Percentiles rank a stretch among this genome's conserved stretches.
Evolutionary conservation across 2,888 invertebrate genomes (phyloP).

Genomic region (Nysson spinosus): DNA sequence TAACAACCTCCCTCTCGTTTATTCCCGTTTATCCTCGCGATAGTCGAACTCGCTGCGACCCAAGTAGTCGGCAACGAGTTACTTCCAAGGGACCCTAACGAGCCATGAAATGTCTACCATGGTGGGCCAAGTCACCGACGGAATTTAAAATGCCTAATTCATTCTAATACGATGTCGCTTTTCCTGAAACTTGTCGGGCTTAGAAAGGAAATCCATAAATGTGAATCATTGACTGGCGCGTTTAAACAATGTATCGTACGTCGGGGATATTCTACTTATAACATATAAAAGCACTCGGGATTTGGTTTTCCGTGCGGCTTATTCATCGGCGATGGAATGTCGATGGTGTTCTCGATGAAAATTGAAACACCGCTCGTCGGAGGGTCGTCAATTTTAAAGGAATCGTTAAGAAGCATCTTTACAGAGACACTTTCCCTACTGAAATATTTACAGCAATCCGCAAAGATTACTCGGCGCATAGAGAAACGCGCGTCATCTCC

Average conservation of each 20-base stretch:
- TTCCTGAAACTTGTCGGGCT: not conserved
- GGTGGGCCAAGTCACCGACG: conserved; percentile 15
- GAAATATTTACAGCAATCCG: conserved; percentile 28
- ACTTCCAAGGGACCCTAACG: conserved; percentile 24
- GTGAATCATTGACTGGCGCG: too few species aligned
- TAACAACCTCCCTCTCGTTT: not conserved
- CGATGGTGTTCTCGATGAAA: too few species aligned
- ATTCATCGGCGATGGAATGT: too few species aligned
- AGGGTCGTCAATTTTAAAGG: conserved; percentile 4
- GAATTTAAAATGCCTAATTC: conserved; percentile 23
- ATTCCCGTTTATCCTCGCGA: not conserved
- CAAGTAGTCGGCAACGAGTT: conserved; percentile 27
- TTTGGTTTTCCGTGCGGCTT: too few species aligned
- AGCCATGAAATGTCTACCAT: conserved; percentile 33
- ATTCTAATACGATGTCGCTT: conserved; percentile 9
- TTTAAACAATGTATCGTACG: too few species aligned
- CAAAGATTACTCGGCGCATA: conserved; percentile 13
- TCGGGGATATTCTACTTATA: too few species aligned
- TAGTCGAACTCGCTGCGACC: too few species aligned
- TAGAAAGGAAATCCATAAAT: too few species aligned
- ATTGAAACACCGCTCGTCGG: too few species aligned
- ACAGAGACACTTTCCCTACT: conserved; percentile 19
- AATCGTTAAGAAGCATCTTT: conserved; percentile 2
- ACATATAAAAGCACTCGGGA: too few species aligned
- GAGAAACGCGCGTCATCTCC: conserved; percentile 16